Base-by-base conservation (phyloP, 2,888 invertebrate species). In the Metellina segmentata region DNA sequence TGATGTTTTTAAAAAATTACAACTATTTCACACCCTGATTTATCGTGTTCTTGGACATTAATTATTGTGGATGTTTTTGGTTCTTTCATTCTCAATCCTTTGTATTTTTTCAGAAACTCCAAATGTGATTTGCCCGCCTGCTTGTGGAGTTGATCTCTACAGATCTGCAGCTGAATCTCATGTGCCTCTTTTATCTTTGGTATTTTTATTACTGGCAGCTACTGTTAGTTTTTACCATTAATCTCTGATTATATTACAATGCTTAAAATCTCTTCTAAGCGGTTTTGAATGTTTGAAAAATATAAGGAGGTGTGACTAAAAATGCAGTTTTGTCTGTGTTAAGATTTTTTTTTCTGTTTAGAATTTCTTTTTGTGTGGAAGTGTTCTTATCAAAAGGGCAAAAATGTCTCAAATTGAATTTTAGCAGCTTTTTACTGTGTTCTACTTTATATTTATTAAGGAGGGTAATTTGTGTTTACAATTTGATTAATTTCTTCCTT, bases 71-170 rank as follows among this genome's bases (percentile, higher is more conserved):
- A 34, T 34, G 34, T 4, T 34, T 34, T 34, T 34, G 4, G 1
- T 34, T 34, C 34, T 34, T 34, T 34, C 4, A 61, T 61, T 5
- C 5, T 9, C 9, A 61, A 61, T 61, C 7, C 16, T 11, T 52
- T 53, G 7, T 7, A 48, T 81, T 79, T 91, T 93, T 51, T 16
- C 61, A 97, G 97, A 98, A 96, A 97, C 98, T 85, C 97, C 98
- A 94, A 97, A 98, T 94, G 98, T 98, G 94, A 97, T 98, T 94
- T 98, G 98, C 94, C 98, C 98, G 94, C 98, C 98, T 93, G 98
- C 98, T 94, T 98, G 98, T 95, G 97, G 85, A 13, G 92, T 89
- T 34, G 92, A 92, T 49, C 71, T 83, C 69, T 89, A 89, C 79
- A 79, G 79, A 83, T 88, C 92, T 34, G 52, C 34, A 48, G 79